Evolutionary conservation across 2,888 invertebrate species (phyloP), one percentile per base, ranked within the genome.

Genomic region (Drosophila meridiana): DNA sequence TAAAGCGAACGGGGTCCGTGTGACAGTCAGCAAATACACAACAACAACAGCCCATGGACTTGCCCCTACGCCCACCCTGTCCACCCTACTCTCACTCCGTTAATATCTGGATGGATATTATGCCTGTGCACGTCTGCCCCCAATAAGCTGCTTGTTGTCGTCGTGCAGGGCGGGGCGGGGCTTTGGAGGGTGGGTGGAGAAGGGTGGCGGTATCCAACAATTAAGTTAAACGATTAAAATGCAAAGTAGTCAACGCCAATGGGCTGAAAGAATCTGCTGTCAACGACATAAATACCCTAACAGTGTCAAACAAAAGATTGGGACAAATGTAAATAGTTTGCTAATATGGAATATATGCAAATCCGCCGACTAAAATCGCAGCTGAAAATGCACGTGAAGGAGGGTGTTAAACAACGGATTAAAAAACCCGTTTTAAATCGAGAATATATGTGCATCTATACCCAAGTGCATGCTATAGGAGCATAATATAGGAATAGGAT

Each of bases 211-310:
- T 4, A 8, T 61, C 63, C 86, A 89, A 88, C 90, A 86, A 86
- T 86, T 86, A 86, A 80, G 80, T 72, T 76, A 86, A 89, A 74
- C 90, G 81, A 89, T 88, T 89, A 78, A 86, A 85, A 86, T 86
- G 88, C 83, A 86, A 89, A 89, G 70, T 69, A 89, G 81, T 70
- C 78, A 89, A 63, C 82, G 76, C 74, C 74, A 81, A 65, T 72
- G 64, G 57, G 40, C 58, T 67, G 56, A 52, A 42, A 62, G 68
- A 76, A 66, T 61, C 30, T 57, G 56, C 63, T 57, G n/a, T 32
- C 2, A 26, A 26, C 55, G 50, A 34, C 42, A 40, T 43, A 40
- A 53, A 42, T 43, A 50, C 65, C 56, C 48, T 26, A 59, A 59
- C 26, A 65, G 52, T 14, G 50, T 38, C 50, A 13, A 53, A 53